Evolutionary conservation across 2,113 vertebrate genomes (phyloP).

Genomic region (Pygoscelis adeliae): DNA sequence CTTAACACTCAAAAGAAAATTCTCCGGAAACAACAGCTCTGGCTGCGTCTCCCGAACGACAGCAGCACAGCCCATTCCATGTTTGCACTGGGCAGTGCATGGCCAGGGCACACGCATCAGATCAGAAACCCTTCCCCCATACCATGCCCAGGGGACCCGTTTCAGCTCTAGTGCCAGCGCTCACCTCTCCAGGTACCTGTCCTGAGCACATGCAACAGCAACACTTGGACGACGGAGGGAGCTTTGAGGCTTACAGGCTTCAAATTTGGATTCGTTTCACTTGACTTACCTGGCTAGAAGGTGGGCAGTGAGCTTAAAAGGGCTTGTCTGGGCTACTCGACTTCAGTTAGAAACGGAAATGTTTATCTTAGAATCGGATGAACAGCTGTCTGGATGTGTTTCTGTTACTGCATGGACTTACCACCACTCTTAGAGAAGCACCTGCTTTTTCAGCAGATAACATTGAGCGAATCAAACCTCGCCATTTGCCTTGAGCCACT

Average conservation of each 20-base stretch:
- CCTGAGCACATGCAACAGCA: rapidly evolving
- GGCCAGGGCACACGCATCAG: not conserved
- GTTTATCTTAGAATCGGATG: not conserved
- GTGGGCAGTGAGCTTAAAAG: not conserved
- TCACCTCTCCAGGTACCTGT: not conserved
- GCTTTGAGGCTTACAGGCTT: not conserved
- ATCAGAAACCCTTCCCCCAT: no score
- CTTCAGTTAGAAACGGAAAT: not conserved
- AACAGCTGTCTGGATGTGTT: not conserved
- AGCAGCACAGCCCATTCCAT: not conserved
- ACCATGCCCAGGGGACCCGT: not conserved
- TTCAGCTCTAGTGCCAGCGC: not conserved
- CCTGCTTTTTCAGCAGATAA: not conserved
- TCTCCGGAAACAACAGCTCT: not conserved
- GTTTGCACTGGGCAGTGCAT: not conserved
- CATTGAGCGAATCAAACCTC: not conserved
- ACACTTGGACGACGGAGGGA: not conserved
- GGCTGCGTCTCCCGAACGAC: not conserved
- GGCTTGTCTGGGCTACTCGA: rapidly evolving
- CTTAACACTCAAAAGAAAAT: not conserved
- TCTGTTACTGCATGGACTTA: not conserved
- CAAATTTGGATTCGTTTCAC: not conserved
- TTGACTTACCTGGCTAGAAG: not conserved
- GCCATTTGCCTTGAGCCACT: not conserved
- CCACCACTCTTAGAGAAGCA: not conserved